A percentile compares a stretch with the other conserved stretches of the same genome.
phyloP scores from a whole-genome alignment of 2,797 vertebrate species.

The Centroberyx gerrardi region DNA sequence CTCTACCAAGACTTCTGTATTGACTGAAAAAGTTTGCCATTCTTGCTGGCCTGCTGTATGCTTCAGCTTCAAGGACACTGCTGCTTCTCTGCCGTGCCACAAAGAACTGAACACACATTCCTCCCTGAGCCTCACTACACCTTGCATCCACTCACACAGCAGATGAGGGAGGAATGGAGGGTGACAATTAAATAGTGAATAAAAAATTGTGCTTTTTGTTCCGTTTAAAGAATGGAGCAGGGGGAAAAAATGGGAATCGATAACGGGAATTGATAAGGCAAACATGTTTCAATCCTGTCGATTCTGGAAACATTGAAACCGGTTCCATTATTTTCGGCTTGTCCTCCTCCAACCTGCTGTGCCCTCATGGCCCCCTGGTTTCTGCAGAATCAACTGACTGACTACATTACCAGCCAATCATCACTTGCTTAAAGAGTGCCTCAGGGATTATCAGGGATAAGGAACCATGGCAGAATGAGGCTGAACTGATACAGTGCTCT shows the following conservation, averaged over 20 bases:
- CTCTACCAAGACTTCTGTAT: not conserved
- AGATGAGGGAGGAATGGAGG: not conserved
- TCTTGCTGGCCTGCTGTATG: not conserved
- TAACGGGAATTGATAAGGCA: not conserved
- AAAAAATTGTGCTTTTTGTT: not conserved
- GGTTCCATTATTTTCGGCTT: not conserved
- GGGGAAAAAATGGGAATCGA: not conserved
- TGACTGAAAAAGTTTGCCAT: not conserved
- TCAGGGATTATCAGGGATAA: conserved; percentile 78
- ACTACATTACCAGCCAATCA: conserved; percentile 72
- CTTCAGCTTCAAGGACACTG: conserved; percentile 25
- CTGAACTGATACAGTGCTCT: conserved; percentile 60
- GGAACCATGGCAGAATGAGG: conserved; percentile 57
- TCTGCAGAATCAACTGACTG: conserved; percentile 62
- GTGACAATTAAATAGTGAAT: not conserved
- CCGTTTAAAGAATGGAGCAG: not conserved
- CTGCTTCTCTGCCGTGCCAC: conserved; percentile 21
- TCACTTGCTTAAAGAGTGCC: conserved; percentile 77
- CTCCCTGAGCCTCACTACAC: conserved; percentile 34
- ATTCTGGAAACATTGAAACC: not conserved
- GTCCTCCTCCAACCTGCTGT: conserved; percentile 13
- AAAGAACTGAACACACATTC: conserved; percentile 38
- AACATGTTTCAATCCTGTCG: not conserved
- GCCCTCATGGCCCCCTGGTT: conserved; percentile 26
- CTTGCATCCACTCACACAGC: conserved; percentile 22